These are phyloP conservation scores for Rhynchotus rufescens DNA, from an alignment of 2,797 vertebrate genomes.

Conservation along the genomic window DNA sequence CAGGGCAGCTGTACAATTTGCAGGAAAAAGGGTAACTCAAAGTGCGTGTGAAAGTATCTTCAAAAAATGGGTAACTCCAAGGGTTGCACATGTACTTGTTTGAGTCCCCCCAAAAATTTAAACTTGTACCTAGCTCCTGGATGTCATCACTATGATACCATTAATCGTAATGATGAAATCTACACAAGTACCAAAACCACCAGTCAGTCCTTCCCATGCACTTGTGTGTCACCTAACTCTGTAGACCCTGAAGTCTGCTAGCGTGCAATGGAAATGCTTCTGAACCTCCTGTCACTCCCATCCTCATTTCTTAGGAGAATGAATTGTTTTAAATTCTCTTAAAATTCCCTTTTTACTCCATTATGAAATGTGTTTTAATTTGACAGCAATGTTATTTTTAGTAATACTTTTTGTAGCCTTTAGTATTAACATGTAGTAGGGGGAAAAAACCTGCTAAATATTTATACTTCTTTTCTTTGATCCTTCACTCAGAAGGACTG, in stretches of 20 bases:
- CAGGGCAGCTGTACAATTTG: background rate
- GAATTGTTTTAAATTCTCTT: conserved; percentile 25
- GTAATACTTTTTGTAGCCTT: conserved; percentile 35
- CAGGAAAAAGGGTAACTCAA: background rate
- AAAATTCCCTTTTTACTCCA: conserved; percentile 32
- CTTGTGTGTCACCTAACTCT: background rate
- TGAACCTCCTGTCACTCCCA: background rate
- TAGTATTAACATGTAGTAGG: conserved; percentile 60
- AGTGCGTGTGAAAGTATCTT: background rate
- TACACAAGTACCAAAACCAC: background rate
- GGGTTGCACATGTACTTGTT: background rate
- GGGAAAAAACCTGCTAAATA: conserved; percentile 50
- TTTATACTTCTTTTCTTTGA: conserved; percentile 53
- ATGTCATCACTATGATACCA: background rate
- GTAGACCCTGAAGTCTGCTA: background rate
- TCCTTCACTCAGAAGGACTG: conserved; percentile 40
- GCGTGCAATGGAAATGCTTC: background rate
- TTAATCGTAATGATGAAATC: background rate
- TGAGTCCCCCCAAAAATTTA: background rate
- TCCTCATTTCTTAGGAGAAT: background rate
- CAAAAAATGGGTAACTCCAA: background rate
- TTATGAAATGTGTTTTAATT: conserved; percentile 35
- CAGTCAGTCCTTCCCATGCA: background rate
- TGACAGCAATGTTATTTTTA: conserved; percentile 46
- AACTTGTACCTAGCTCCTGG: background rate